These are phyloP conservation scores for Oscheius sp. DNA, from an alignment of 2,888 invertebrate species.

Conservation along the genomic window DNA sequence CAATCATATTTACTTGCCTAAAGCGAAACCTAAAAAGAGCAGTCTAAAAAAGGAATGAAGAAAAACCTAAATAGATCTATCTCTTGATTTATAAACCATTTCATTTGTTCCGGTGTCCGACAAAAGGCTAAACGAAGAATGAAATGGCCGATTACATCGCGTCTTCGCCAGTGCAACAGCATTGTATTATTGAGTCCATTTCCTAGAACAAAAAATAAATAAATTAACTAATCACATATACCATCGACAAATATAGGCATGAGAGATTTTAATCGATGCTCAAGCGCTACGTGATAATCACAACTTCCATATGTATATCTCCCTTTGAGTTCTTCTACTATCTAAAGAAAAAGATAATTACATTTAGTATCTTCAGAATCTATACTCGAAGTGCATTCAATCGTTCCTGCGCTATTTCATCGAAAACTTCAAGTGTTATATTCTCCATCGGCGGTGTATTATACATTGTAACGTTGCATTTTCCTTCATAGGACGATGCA, in stretches of 20 bases:
- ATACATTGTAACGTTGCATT: conserved; percentile 44
- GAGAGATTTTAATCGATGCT: background rate
- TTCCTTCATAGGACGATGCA: background rate
- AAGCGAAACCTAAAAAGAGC: conserved; percentile 1
- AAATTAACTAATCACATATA: background rate
- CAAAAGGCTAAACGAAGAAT: conserved; percentile 90
- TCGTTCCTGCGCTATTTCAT: conserved; percentile 59
- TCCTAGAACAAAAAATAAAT: background rate
- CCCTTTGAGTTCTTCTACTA: conserved; percentile 49
- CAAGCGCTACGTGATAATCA: conserved; percentile 37
- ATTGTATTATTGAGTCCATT: conserved; percentile 19
- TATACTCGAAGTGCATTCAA: conserved; percentile 51
- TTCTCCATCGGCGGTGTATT: conserved; percentile 53
- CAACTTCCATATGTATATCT: conserved; percentile 20
- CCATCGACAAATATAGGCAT: conserved; percentile 23
- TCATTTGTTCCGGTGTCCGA: conserved; percentile 81
- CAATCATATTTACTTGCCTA: background rate
- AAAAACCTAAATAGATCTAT: conserved; percentile 82
- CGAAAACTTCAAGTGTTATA: conserved; percentile 62
- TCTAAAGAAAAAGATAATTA: conserved; percentile 19
- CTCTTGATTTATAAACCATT: conserved; percentile 89
- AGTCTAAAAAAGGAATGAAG: background rate
- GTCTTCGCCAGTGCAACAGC: conserved; percentile 34
- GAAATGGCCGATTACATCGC: conserved; percentile 90
- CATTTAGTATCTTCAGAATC: background rate